Conservation (phyloP, 1,140 invertebrate species). For the Heliconius hewitsoni region DNA sequence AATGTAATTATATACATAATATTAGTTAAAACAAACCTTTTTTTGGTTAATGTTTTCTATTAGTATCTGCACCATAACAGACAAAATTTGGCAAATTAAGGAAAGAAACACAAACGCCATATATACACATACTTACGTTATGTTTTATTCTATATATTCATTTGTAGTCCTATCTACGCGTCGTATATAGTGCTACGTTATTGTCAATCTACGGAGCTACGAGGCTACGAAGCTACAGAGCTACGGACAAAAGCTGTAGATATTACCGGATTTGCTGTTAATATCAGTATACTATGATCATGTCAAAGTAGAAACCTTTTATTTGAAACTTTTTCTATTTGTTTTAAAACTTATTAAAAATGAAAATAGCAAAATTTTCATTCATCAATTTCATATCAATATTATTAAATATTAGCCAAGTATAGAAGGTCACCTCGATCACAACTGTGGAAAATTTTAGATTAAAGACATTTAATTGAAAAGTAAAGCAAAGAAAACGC, state of each 20-base stretch:
- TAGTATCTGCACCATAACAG: too few relatives aligned
- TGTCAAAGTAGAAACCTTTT: not conserved
- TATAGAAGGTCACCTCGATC: too few relatives aligned
- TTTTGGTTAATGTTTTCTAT: too few relatives aligned
- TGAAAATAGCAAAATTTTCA: too few relatives aligned
- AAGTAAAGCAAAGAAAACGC: too few relatives aligned
- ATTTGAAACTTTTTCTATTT: not conserved
- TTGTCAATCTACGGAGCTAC: not conserved
- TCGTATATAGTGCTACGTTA: not conserved
- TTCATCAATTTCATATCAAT: too few relatives aligned
- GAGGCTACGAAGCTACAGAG: not conserved
- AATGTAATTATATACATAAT: too few relatives aligned
- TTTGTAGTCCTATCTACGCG: not conserved
- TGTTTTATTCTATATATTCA: not conserved
- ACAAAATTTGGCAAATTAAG: not conserved
- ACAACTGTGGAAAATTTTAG: too few relatives aligned
- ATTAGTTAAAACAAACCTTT: too few relatives aligned
- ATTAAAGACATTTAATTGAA: too few relatives aligned
- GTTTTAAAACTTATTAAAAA: not conserved
- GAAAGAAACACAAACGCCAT: not conserved
- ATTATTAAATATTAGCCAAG: too few relatives aligned
- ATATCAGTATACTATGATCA: not conserved
- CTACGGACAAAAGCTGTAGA: not conserved
- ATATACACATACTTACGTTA: not conserved
- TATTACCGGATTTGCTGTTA: constrained; percentile 2